Evolutionary conservation across 2,797 vertebrate genomes (phyloP), one percentile per base, ranked within the genome.

Genomic region (Chelonia mydas): DNA sequence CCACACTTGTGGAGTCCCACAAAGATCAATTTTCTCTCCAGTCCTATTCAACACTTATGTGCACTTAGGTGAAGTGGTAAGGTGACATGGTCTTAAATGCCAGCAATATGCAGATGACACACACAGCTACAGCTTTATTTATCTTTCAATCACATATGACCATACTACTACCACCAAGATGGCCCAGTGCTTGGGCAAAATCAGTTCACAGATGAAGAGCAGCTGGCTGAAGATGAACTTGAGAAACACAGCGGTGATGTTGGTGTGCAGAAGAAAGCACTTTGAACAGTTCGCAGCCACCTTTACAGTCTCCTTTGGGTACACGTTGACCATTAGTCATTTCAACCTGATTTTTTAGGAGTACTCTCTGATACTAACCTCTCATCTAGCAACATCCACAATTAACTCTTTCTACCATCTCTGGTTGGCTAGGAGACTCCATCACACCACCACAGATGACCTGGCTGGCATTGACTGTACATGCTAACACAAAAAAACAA

Each of bases 21-120:
- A 72, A 11, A 78, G 82, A 68, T 77, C 21, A 3, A 9, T 0
- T 57, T 12, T 31, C 55, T 55, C 27, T 80, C 50, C 53, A 3
- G 80, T 57, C 86, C 81, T n/a, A 59, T 25, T 77, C 49, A 6
- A 13, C 81, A 84, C 21, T 9, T 41, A 41, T 11, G 21, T 72
- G 37, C 19, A 41, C 16, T 41, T 41, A 23, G 68, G 17, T 72
- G 68, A 41, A 72, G 17, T 79, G 87, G 61, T 77, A 76, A 86
- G 57, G 33, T 57, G 37, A 23, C 45, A 3, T 1, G 78, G 87
- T 65, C 41, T 31, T 31, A 31, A 59, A 45, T 1, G 80, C 53
- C 81, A 47, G 86, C 27, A 61, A 28, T 8, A 0, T 2, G 76
- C 37, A 80, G 7, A 0, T 0, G 28, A 51, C 65, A 55, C 49